phyloP scores from a whole-genome alignment of 2,888 invertebrate species.

The Pseudoips prasinana region DNA sequence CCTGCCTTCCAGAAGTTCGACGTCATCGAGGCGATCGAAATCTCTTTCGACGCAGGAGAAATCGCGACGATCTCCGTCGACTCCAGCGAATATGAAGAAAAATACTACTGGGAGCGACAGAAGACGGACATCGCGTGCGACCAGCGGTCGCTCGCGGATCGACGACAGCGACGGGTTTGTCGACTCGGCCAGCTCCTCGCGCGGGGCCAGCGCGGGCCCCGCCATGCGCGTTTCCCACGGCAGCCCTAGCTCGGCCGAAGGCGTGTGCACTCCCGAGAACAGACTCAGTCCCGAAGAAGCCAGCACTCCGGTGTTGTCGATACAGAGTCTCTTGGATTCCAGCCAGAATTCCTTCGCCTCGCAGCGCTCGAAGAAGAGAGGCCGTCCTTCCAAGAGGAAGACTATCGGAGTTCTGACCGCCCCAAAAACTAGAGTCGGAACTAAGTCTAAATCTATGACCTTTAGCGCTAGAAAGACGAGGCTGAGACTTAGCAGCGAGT shows the following conservation, averaged over 20 bases:
- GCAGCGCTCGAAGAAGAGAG: conserved; percentile 19
- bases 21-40: conserved; percentile 34
- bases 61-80: neutral
- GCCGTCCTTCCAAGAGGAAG: conserved; percentile 38
- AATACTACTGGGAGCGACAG: conserved; percentile 45
- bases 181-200: conserved; percentile 43
- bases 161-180: conserved; percentile 51
- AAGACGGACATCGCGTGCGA: conserved; percentile 43
- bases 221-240: too few species aligned
- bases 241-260: conserved; percentile 21
- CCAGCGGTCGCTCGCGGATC: conserved; percentile 50
- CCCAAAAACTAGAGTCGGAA: conserved; percentile 28
- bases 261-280: conserved; percentile 55
- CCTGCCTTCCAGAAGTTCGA: conserved; percentile 17
- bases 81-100: conserved; percentile 43
- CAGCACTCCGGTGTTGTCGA: conserved; percentile 61
- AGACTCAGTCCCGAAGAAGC: conserved; percentile 47
- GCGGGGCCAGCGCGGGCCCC: conserved; percentile 16
- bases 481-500: conserved; percentile 37
- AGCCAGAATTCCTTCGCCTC: conserved; percentile 39
- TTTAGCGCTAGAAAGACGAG: conserved; percentile 30
- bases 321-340: conserved; percentile 56
- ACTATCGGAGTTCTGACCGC: conserved; percentile 43
- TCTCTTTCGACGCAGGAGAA: conserved; percentile 36
- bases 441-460: conserved; percentile 43